Percentiles rank a stretch among this genome's conserved stretches.
Conservation (phyloP, 37 sponge, comb jelly and placozoan genomes). For the Spongia lamella region DNA sequence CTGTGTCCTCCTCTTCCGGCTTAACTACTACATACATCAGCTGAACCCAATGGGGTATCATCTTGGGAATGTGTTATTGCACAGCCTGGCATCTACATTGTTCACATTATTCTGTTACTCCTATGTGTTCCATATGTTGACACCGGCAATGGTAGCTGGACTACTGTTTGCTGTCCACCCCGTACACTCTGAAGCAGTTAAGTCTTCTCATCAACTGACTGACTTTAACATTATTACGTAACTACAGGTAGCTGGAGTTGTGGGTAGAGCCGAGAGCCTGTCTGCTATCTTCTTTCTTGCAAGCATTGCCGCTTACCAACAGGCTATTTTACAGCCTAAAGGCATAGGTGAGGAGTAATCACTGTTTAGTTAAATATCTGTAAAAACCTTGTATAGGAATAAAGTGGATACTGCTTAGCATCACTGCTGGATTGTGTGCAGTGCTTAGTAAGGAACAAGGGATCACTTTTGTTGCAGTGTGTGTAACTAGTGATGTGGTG, state of each 20-base stretch:
- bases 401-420: slow-evolving; percentile 15
- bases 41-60: slow-evolving; percentile 89
- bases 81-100: slow-evolving; percentile 72
- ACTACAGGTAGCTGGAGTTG: slow-evolving; percentile 85
- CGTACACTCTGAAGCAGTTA: slow-evolving; percentile 20
- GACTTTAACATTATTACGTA: background rate
- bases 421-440: slow-evolving; percentile 45
- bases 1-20: slow-evolving; percentile 79
- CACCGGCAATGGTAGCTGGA: slow-evolving; percentile 72
- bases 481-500: slow-evolving; percentile 68
- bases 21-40: slow-evolving; percentile 81
- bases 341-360: background rate
- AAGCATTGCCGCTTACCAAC: slow-evolving; percentile 48
- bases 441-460: slow-evolving; percentile 89
- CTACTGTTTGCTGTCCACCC: slow-evolving; percentile 52
- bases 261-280: slow-evolving; percentile 88
- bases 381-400: background rate
- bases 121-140: slow-evolving; percentile 24
- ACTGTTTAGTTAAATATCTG: background rate
- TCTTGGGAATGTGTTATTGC: slow-evolving; percentile 82
- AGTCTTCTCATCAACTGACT: too few relatives aligned
- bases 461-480: slow-evolving; percentile 83
- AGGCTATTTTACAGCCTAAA: slow-evolving; percentile 23
- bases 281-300: slow-evolving; percentile 79
- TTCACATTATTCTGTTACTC: slow-evolving; percentile 60